Percentiles rank a stretch among this genome's conserved stretches.
Evolutionary conservation across 2,797 vertebrate species (phyloP).

Genomic region (Psittacula echo): DNA sequence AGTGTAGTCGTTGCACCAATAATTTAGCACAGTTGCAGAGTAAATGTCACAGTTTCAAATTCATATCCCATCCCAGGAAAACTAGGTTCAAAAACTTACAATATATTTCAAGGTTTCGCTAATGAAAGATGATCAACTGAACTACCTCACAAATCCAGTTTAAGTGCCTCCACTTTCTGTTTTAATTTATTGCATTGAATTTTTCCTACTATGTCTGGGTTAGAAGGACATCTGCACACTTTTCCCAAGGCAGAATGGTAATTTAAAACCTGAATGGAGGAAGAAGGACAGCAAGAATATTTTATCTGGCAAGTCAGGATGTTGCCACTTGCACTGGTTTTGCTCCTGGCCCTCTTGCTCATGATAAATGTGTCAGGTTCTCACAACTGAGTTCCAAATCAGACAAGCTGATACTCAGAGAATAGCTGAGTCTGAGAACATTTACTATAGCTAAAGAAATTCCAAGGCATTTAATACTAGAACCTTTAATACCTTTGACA

Average conservation of each 20-base stretch:
- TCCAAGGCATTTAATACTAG: slow-evolving; percentile 24
- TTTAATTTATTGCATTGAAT: background rate
- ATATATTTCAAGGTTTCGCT: background rate
- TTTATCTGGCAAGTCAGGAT: background rate
- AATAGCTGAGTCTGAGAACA: background rate
- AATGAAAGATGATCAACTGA: background rate
- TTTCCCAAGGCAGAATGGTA: background rate
- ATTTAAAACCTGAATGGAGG: background rate
- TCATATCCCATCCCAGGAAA: background rate
- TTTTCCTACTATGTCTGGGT: background rate
- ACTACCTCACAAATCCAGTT: background rate
- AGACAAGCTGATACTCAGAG: background rate
- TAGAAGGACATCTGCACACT: background rate
- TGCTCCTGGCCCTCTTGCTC: background rate
- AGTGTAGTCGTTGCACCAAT: background rate
- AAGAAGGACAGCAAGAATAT: background rate
- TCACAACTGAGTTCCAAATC: background rate
- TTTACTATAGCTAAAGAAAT: slow-evolving; percentile 33
- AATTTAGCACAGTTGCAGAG: background rate
- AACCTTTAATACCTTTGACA: slow-evolving; percentile 52
- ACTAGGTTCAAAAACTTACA: background rate
- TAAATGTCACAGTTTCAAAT: background rate
- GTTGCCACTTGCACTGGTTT: background rate
- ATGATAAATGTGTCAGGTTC: background rate
- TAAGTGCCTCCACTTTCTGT: background rate